Evolutionary conservation across 2,888 invertebrate species (phyloP).

Genomic region (Eristalis arbustorum): DNA sequence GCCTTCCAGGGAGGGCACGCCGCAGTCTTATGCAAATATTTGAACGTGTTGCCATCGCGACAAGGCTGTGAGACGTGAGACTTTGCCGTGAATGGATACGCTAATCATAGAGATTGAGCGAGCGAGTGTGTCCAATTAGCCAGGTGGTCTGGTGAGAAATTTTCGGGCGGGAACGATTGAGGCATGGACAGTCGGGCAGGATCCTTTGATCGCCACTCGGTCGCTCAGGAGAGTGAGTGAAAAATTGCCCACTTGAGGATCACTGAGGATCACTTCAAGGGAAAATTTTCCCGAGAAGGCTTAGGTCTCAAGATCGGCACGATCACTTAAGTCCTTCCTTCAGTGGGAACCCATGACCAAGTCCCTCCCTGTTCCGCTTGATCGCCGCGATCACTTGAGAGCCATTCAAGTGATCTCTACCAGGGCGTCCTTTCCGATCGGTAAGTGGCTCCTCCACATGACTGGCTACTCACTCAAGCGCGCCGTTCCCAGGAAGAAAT

Average conservation of each 20-base stretch:
- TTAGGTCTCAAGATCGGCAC: background rate
- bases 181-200: background rate
- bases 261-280: too few relatives aligned
- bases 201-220: too few relatives aligned
- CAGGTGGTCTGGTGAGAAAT: background rate
- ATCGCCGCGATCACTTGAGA: background rate
- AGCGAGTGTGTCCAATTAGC: background rate
- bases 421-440: background rate
- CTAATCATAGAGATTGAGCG: background rate
- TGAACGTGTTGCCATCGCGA: background rate
- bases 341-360: background rate
- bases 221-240: too few relatives aligned
- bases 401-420: background rate
- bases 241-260: too few relatives aligned
- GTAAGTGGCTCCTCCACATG: background rate
- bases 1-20: background rate
- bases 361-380: background rate
- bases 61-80: background rate
- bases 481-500: background rate
- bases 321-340: background rate
- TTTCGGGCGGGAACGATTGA: background rate
- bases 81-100: background rate
- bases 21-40: slow-evolving; percentile 13
- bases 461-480: background rate
- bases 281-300: background rate